phyloP scores from a whole-genome alignment of 2,113 vertebrate genomes.

The Gymnocephalus cernua region DNA sequence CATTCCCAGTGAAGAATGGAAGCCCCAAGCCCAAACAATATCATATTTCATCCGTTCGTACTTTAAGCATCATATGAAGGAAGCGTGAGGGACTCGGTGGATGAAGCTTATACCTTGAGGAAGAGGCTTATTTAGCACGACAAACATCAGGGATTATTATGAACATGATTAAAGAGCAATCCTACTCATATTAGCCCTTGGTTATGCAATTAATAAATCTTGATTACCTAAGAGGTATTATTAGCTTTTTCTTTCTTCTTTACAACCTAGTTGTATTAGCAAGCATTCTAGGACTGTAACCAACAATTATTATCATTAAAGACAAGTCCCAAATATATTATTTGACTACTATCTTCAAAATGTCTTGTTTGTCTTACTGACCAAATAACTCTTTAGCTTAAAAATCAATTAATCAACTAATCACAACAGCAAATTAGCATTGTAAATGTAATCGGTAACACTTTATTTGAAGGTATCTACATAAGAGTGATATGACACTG shows the following conservation, averaged over 20 bases:
- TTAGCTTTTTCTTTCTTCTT: neutral
- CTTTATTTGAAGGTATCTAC: too few species aligned
- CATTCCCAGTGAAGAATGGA: conserved; percentile 30
- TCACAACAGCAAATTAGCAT: too few species aligned
- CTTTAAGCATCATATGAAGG: conserved; percentile 17
- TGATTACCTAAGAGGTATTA: neutral
- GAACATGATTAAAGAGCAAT: conserved; percentile 1
- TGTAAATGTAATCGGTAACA: neutral
- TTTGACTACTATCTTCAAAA: too few species aligned
- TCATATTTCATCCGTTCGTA: conserved; percentile 66
- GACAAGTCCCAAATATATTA: too few species aligned
- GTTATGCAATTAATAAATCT: conserved; percentile 23
- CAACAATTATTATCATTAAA: neutral
- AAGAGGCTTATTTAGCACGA: conserved; percentile 6
- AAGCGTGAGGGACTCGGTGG: conserved; percentile 1
- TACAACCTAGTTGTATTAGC: neutral
- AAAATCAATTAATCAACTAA: neutral
- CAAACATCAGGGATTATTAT: conserved; percentile 21
- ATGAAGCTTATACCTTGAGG: conserved; percentile 8
- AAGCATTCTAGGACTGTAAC: neutral
- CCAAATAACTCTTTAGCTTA: neutral
- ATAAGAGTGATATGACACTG: too few species aligned
- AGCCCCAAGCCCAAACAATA: conserved; percentile 51
- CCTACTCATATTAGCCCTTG: neutral
- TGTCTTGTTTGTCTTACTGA: neutral